Evolutionary conservation across 2,113 vertebrate species (phyloP).

Genomic region (Propithecus coquereli): DNA sequence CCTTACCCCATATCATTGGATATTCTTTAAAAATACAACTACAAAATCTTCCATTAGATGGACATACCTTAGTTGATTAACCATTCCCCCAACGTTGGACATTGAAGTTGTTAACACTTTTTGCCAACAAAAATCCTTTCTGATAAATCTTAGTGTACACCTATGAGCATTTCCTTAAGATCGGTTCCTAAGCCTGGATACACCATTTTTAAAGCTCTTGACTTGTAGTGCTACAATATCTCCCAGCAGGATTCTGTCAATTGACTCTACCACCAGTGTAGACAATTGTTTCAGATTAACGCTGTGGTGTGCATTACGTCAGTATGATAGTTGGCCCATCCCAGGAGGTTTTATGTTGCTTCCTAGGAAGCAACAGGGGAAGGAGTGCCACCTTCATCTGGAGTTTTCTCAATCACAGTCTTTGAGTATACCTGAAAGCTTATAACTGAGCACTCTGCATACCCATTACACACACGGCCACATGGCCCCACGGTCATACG

Average conservation of each 20-base stretch:
- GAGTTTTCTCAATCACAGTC: slow-evolving; percentile 8
- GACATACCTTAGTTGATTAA: neutral
- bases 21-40: neutral
- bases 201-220: neutral
- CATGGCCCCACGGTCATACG: neutral
- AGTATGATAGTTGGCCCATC: neutral
- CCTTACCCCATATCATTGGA: neutral
- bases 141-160: neutral
- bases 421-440: slow-evolving; percentile 14
- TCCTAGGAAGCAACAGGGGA: neutral
- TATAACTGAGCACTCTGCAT: slow-evolving; percentile 15
- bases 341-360: neutral
- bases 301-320: neutral
- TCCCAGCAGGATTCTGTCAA: neutral
- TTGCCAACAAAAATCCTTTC: neutral
- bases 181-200: neutral
- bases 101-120: neutral
- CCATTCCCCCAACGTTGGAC: neutral
- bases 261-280: neutral
- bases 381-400: neutral
- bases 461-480: neutral
- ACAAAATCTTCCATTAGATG: neutral
- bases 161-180: neutral
- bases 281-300: neutral
- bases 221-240: neutral